Base-by-base conservation (phyloP, 2,797 vertebrate species). In the Amblyopsis hoosieri region DNA sequence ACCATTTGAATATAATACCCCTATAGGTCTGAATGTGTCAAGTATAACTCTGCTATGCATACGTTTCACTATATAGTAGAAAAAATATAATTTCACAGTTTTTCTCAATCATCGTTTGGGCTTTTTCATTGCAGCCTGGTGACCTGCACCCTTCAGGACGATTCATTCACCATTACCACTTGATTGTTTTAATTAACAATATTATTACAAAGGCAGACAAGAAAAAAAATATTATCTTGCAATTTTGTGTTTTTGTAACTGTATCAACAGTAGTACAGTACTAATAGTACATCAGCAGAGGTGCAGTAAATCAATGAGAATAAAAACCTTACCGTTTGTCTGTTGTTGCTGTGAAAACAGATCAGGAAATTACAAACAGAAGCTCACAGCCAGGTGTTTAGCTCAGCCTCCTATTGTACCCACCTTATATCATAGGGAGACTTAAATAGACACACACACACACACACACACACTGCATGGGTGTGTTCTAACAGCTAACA, bases 361-460 rank as follows among this genome's bases (percentile, higher is more conserved):
- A n/a, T 47, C 3, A 52, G 56, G 12, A 54, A 78, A 64, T 67
- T 79, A 84, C 84, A 84, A 49, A 54, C 69, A 75, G 66, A 73
- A 66, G 69, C 82, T 72, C 42, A 29, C 56, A 45, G 23, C 52
- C 54, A 60, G 72, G 70, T 79, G 85, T 91, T 79, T 89, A 91
- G 77, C 78, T 78, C 69, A 59, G 66, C 60, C 82, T 72, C 56
- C 62, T 74, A 85, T 80, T 82, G 84, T 87, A 87, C 80, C 80
- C 73, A 77, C 82, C 78, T 72, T 66, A 62, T 67, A 62, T 85
- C 74, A 85, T 80, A 83, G 71, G 56, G 49, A 58, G 75, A 85
- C 86, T 82, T 87, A 90, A 91, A 87, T 87, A 89, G 74, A 62
- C 51, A 59, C 54, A 62, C 64, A 71, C 68, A 78, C 74, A 76